Percentiles rank a stretch among this genome's conserved stretches.
Conservation (phyloP, 2,888 invertebrate genomes). For the Megalurothrips usitatus region DNA sequence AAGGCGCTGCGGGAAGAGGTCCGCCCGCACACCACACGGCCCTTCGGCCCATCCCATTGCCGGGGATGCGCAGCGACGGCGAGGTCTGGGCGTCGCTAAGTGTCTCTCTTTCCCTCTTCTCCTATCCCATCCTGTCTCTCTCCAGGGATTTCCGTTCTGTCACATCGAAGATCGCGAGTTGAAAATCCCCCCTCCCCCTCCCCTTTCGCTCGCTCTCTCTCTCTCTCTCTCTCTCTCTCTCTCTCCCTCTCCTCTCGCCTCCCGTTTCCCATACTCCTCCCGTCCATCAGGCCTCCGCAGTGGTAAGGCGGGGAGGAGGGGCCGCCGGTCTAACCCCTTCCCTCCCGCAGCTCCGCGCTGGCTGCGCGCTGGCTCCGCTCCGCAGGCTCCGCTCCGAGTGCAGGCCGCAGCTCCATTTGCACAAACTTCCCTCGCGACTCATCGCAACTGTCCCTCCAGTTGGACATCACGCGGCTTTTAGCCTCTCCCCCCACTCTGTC, state of each 20-base stretch:
- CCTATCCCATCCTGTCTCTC: neutral
- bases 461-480: conserved; percentile 2
- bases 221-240: conserved; percentile 33
- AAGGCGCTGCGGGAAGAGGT: no score
- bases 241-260: conserved; percentile 34
- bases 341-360: conserved; percentile 9
- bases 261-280: conserved; percentile 21
- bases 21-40: no score
- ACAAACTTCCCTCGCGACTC: conserved; percentile 8
- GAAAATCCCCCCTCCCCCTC: conserved; percentile 34
- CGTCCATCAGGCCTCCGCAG: conserved; percentile 30
- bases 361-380: conserved; percentile 5
- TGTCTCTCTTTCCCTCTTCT: conserved; percentile 6
- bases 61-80: no score
- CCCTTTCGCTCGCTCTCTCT: conserved; percentile 21
- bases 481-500: neutral
- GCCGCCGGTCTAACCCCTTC: conserved; percentile 15
- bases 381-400: conserved; percentile 3
- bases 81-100: neutral
- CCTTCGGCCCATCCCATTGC: no score
- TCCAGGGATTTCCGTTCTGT: conserved; percentile 22
- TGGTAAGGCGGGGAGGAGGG: conserved; percentile 34
- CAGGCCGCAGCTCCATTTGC: neutral
- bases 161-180: conserved; percentile 28
- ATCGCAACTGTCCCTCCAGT: neutral